Evolutionary conservation across 2,888 invertebrate genomes (phyloP), one percentile per base, ranked within the genome.

Genomic region (Ctena decussata): DNA sequence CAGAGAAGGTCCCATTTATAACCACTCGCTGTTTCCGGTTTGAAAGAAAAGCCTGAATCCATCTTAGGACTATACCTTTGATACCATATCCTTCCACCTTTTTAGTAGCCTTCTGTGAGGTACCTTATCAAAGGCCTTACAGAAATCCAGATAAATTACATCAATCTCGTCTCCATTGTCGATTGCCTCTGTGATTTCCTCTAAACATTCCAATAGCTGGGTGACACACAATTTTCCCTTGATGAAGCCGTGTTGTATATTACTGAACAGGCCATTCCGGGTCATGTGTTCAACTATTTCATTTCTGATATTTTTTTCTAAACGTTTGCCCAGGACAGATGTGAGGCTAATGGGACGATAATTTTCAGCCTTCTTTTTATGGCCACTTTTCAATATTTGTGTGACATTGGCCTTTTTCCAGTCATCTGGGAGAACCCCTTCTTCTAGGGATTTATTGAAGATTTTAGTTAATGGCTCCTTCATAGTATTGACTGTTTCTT

Each of bases 121-220:
- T n/a, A n/a, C n/a, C n/a, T n/a, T n/a, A n/a, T 60, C 60, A 27
- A 60, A 60, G 27, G 60, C 60, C 27, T 60, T 60, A 60, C 44
- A 44, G 27, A 27, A n/a, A 24, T 60, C 60, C 8, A 60, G 8
- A 27, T 60, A 60, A 15, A 60, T 60, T 11, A 60, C 60, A n/a
- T 60, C 60, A 60, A 60, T n/a, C 8, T n/a, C 24, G 60, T 60
- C 27, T 11, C 60, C 60, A 24, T 60, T 27, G n/a, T 60, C 60
- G 8, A 60, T 60, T 11, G 27, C 24, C 27, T 60, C 12, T 24
- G 60, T 60, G 11, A n/a, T 24, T 15, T 60, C 60, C 24, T 60
- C 60, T n/a, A 60, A 15, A 11, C 11, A 24, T 60, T 60, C 60
- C 11, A 60, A 27, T 15, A 60, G 60, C 27, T 60, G n/a, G 8